Evolutionary conservation across 1,140 invertebrate species (phyloP), one percentile per base, ranked within the genome.

Genomic region (Bombus impatiens): DNA sequence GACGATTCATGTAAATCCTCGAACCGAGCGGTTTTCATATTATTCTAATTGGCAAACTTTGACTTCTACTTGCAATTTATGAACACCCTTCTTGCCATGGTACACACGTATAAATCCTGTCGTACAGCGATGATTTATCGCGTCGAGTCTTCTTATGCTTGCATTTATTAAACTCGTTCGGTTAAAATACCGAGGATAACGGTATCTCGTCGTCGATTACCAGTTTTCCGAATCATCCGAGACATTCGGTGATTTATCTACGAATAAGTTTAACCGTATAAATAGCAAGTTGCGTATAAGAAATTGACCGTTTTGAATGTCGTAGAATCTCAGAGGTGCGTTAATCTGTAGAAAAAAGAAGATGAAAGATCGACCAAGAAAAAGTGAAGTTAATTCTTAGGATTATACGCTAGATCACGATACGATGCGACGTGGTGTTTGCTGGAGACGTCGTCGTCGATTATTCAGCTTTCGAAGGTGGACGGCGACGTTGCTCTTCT

Each of bases 31-130:
- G 83, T 85, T 85, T 85, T 85, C 83, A 74, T 80, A 85, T 85
- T 85, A 85, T 85, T 85, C 83, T 85, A 85, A 85, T 85, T 85
- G 83, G 83, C 78, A 85, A 85, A 85, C 83, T 85, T 85, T 80
- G 68, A 80, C 77, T 85, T 80, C 40, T 40, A 13, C 83, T 65
- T 35, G 57, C n/a, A 74, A 85, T 85, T 85, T 85, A 85, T 85
- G 83, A 85, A 85, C 83, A 71, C 40, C 28, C 68, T 80, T 85
- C 78, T 85, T 85, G 67, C 57, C 32, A 1, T 10, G 57, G 53
- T n/a, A 32, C 68, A 35, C 47, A 47, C 83, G 68, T 80, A 78
- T 53, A 65, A 35, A 71, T 77, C 72, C 78, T 28, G 44, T 35
- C 57, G 35, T 18, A 35, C 57, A 4, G 32, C 22, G 68, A 65